phyloP scores from a whole-genome alignment of 2,888 invertebrate genomes.

The Trachelus iudaicus region DNA sequence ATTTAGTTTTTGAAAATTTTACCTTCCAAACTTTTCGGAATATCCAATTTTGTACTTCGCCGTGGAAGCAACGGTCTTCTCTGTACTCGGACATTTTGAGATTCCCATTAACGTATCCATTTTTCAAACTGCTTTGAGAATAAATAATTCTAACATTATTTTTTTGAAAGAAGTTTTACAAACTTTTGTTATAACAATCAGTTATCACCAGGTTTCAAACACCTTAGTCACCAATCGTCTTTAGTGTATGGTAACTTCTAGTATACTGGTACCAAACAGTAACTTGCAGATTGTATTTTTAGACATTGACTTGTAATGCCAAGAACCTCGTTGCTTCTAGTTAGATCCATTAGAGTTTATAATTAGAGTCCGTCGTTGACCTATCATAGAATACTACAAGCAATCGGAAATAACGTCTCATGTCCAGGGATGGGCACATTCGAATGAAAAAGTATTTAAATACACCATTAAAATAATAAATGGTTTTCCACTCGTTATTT shows the following conservation, averaged over 20 bases:
- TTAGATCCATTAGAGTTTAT: conserved; percentile 6
- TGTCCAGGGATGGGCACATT: too few relatives aligned
- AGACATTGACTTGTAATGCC: conserved; percentile 24
- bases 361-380: not conserved
- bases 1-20: not conserved
- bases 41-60: conserved; percentile 43
- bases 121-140: not conserved
- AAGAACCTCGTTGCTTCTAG: conserved; percentile 9
- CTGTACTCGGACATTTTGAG: not conserved
- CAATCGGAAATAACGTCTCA: not conserved
- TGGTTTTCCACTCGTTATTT: too few relatives aligned
- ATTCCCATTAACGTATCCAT: not conserved
- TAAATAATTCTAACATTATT: not conserved
- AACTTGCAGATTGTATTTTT: conserved; percentile 30
- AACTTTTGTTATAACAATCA: not conserved
- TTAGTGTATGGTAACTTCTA: not conserved
- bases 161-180: not conserved
- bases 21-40: conserved; percentile 56
- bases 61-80: not conserved
- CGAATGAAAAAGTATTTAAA: too few relatives aligned
- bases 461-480: too few relatives aligned
- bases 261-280: not conserved
- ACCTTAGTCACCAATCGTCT: not conserved
- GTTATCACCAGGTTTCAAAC: not conserved
- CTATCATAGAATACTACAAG: not conserved